Conservation (phyloP, 2,888 invertebrate species). For the Anoncus sp. region DNA sequence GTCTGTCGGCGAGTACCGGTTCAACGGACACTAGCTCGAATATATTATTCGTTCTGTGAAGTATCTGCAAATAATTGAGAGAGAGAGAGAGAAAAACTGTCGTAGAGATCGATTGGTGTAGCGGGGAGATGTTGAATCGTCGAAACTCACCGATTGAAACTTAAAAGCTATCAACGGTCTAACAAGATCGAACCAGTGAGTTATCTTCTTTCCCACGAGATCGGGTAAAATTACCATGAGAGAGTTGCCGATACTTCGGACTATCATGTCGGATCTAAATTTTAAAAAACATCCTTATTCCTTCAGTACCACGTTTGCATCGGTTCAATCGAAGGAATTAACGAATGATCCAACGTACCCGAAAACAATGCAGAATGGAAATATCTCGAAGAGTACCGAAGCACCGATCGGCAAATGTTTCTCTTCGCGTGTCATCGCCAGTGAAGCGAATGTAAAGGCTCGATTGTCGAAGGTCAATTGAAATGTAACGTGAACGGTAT, state of each 20-base stretch:
- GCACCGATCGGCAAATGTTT: slow-evolving; percentile 95
- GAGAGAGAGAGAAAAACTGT: slow-evolving; percentile 1
- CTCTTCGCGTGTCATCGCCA: slow-evolving; percentile 94
- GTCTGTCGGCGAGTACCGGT: slow-evolving; percentile 89
- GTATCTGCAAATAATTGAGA: no score
- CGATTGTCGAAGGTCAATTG: slow-evolving; percentile 97
- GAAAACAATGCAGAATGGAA: slow-evolving; percentile 99
- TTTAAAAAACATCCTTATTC: no score
- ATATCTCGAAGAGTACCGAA: slow-evolving; percentile 96
- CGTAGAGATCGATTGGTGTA: background rate
- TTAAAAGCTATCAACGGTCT: slow-evolving; percentile 97
- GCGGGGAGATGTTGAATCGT: no score
- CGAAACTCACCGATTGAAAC: slow-evolving; percentile 96
- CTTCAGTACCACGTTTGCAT: no score
- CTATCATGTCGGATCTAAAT: slow-evolving; percentile 93
- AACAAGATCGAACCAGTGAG: slow-evolving; percentile 95
- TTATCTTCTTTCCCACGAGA: slow-evolving; percentile 94
- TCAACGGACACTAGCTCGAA: slow-evolving; percentile 97
- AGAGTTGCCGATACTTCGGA: slow-evolving; percentile 95
- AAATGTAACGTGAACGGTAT: slow-evolving; percentile 97
- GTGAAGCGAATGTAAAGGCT: slow-evolving; percentile 92
- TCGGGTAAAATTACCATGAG: slow-evolving; percentile 95
- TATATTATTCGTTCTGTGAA: slow-evolving; percentile 98
- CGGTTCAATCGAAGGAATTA: background rate
- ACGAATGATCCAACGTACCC: slow-evolving; percentile 86